phyloP scores from a whole-genome alignment of 2,888 invertebrate species.

The Allacma fusca region DNA sequence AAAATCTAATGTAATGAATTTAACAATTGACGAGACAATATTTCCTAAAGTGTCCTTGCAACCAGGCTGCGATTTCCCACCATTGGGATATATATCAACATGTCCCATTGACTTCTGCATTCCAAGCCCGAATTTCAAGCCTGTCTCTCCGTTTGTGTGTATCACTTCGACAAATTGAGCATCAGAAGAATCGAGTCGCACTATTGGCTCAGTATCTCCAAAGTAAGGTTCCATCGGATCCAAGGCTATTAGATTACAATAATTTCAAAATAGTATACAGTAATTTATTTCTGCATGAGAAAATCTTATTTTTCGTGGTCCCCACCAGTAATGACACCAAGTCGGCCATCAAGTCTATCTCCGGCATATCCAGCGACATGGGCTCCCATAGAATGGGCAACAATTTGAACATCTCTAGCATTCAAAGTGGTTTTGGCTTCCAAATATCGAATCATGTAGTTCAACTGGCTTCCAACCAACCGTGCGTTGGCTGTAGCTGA shows the following conservation, averaged over 20 bases:
- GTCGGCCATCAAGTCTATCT: conserved; percentile 55
- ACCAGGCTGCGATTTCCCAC: conserved; percentile 64
- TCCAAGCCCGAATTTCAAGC: conserved; percentile 54
- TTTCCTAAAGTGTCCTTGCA: conserved; percentile 62
- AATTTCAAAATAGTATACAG: no score
- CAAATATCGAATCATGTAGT: conserved; percentile 61
- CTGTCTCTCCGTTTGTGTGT: conserved; percentile 69
- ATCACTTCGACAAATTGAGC: conserved; percentile 73
- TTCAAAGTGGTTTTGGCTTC: conserved; percentile 53
- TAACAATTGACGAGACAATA: conserved; percentile 53
- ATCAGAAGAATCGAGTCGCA: conserved; percentile 69
- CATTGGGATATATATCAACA: conserved; percentile 65
- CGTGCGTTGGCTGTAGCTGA: conserved; percentile 70
- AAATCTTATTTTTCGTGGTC: no score
- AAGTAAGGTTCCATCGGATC: conserved; percentile 75
- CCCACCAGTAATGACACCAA: conserved; percentile 60
- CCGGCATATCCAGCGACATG: conserved; percentile 62
- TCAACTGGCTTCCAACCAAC: conserved; percentile 69
- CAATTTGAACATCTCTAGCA: conserved; percentile 54
- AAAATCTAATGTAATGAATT: conserved; percentile 57
- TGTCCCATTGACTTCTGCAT: conserved; percentile 62
- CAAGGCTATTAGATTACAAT: conserved; percentile 68
- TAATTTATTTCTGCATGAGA: no score
- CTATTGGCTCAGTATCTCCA: conserved; percentile 64
- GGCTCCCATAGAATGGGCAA: conserved; percentile 61